phyloP scores from a whole-genome alignment of 2,113 vertebrate genomes.

The Cyphotilapia sp. region DNA sequence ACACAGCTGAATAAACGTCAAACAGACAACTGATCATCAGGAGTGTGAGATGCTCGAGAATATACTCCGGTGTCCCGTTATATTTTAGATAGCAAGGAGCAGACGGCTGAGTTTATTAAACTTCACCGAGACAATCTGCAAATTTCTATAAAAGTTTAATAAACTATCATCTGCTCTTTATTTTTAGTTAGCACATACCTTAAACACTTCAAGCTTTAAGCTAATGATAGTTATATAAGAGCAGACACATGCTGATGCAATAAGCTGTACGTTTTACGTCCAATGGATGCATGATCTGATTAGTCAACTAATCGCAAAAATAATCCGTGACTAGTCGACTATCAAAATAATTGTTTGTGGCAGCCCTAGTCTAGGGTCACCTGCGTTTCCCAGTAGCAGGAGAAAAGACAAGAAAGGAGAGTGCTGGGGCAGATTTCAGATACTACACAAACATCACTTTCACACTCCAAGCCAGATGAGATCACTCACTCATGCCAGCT shows the following conservation, averaged over 20 bases:
- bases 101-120: background rate
- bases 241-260: background rate
- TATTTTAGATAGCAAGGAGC: background rate
- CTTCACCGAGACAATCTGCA: accelerated
- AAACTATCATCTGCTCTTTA: background rate
- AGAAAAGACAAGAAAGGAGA: background rate
- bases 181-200: background rate
- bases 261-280: background rate
- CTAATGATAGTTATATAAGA: background rate
- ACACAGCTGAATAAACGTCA: background rate
- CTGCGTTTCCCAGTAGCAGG: background rate
- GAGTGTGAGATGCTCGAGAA: accelerated
- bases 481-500: background rate
- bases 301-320: background rate
- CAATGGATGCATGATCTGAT: background rate
- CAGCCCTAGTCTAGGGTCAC: background rate
- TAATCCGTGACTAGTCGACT: background rate
- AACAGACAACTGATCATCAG: accelerated
- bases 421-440: background rate
- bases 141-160: background rate
- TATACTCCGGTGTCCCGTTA: accelerated
- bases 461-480: background rate
- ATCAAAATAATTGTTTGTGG: background rate
- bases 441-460: background rate
- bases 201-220: background rate